Evolutionary conservation across 2,797 vertebrate species (phyloP), one percentile per base, ranked within the genome.

Genomic region (Gadopsis marmoratus): DNA sequence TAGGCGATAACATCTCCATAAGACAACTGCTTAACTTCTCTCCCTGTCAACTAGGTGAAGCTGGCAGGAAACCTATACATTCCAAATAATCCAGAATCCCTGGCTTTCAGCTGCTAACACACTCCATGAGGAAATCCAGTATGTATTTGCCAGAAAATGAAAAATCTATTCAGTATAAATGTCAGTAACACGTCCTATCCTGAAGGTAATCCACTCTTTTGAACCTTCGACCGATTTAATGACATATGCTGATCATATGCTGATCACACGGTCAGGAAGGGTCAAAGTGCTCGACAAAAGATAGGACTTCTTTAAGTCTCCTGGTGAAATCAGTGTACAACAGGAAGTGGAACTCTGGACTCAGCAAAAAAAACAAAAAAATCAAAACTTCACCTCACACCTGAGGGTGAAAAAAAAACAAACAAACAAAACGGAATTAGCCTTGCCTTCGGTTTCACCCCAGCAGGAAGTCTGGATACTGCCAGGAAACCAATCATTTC

Each of bases 221-320:
- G 78, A 86, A 83, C 85, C 50, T 89, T 90, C 17, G 60, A 71
- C 72, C 50, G 8, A 29, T 47, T 47, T 33, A 56, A 71, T 55
- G 65, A 65, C 78, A 75, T 66, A 56, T 53, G 43, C 51, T 79
- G 37, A 90, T 93, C 93, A 94, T 90, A 89, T 67, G 91, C 79
- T 72, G 78, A 91, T 93, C 90, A 91, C 70, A 76, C 68, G 75
- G 78, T 80, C 86, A 84, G 61, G 37, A 79, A 5, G 76, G 94
- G 88, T 94, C 93, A 95, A 95, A 94, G 95, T 94, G 79, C 94
- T 88, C 53, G 37, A n/a, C 41, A n/a, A 17, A 41, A 79, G 83
- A 90, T 56, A 83, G 11, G 13, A 39, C 56, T 60, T 68, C 63
- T 70, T 83, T 1, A 37, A 67, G 71, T 35, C n/a, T 66, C 63